A percentile compares a stretch with the other conserved stretches of the same genome.
Evolutionary conservation across 2,888 invertebrate species (phyloP).

Genomic region (Lathronympha strigana): DNA sequence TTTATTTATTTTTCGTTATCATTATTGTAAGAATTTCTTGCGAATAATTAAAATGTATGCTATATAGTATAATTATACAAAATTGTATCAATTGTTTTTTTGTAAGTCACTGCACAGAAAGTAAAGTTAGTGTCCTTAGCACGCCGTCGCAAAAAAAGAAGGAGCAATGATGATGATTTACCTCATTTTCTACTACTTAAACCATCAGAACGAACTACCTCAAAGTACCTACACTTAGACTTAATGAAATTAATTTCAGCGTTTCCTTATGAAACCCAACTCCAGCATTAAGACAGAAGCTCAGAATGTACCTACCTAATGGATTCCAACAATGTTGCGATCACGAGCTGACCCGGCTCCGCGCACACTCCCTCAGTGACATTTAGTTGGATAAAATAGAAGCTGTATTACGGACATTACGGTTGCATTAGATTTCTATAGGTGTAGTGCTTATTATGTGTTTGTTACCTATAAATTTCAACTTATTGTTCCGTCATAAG

Average conservation of each 20-base stretch:
- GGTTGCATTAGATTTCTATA: constrained; percentile 17
- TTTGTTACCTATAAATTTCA: constrained; percentile 25
- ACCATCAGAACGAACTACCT: too few species aligned
- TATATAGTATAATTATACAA: too few species aligned
- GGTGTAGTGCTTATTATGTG: not conserved
- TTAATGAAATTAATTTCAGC: constrained; percentile 11
- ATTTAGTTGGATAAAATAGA: constrained; percentile 39
- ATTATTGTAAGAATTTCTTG: too few species aligned
- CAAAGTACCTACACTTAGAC: too few species aligned
- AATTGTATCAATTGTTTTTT: too few species aligned
- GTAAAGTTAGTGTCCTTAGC: too few species aligned
- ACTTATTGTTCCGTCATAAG: not conserved
- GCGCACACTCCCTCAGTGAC: constrained; percentile 42
- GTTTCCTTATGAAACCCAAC: constrained; percentile 30
- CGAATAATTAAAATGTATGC: too few species aligned
- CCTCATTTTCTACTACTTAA: too few species aligned
- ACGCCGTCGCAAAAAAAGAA: too few species aligned
- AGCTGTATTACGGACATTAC: constrained; percentile 11
- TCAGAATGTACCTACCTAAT: constrained; percentile 30
- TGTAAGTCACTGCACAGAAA: too few species aligned
- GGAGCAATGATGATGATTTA: too few species aligned
- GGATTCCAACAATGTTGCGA: constrained; percentile 43
- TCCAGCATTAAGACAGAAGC: constrained; percentile 31
- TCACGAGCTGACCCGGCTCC: constrained; percentile 43
- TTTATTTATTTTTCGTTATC: too few species aligned